phyloP scores from a whole-genome alignment of 1,140 invertebrate species.

The Diorhabda carinulata region DNA sequence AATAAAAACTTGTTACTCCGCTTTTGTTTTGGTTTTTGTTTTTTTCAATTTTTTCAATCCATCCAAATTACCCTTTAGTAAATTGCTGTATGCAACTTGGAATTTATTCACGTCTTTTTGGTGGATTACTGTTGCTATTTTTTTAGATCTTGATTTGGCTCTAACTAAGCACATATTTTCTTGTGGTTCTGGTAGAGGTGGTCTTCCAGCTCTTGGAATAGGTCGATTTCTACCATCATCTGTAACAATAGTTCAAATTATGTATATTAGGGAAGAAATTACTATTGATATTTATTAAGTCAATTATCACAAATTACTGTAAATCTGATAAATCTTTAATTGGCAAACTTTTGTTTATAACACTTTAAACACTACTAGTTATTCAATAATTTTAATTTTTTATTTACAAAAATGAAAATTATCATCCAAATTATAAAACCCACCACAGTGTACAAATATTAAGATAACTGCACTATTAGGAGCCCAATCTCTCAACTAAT shows the following conservation, averaged over 20 bases:
- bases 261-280: too few species aligned
- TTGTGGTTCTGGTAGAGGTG: slow-evolving; percentile 54
- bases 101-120: slow-evolving; percentile 82
- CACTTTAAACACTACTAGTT: too few species aligned
- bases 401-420: too few species aligned
- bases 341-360: too few species aligned
- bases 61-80: slow-evolving; percentile 81
- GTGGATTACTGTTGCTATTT: slow-evolving; percentile 75
- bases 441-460: too few species aligned
- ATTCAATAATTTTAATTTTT: too few species aligned
- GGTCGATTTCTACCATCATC: slow-evolving; percentile 74
- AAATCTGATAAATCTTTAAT: too few species aligned
- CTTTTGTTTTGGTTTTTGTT: slow-evolving; percentile 67
- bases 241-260: slow-evolving; percentile 40
- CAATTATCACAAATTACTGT: too few species aligned
- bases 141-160: slow-evolving; percentile 67
- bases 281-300: too few species aligned
- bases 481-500: too few species aligned
- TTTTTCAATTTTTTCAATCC: slow-evolving; percentile 83
- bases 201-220: slow-evolving; percentile 57
- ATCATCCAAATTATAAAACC: too few species aligned
- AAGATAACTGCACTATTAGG: too few species aligned
- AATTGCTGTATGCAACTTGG: slow-evolving; percentile 76
- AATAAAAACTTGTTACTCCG: slow-evolving; percentile 48
- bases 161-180: slow-evolving; percentile 73